Evolutionary conservation across 2,113 vertebrate genomes (phyloP).

Genomic region (Boleophthalmus pectinirostris): DNA sequence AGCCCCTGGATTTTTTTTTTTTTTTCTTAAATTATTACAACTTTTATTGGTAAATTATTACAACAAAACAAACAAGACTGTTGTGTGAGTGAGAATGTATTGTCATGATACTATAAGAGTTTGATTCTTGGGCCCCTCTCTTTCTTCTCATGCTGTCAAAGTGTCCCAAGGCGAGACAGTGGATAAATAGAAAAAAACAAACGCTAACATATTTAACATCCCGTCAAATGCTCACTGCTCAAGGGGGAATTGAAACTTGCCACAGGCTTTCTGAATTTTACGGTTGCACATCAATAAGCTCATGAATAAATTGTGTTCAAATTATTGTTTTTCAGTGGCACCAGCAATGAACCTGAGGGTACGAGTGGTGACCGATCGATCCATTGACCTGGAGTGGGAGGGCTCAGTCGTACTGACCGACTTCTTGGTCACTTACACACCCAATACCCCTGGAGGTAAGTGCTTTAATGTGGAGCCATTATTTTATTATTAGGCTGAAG

Average conservation of each 20-base stretch:
- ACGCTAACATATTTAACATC: background rate
- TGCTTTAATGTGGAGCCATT: background rate
- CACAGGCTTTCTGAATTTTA: background rate
- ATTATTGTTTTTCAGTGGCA: conserved; percentile 78
- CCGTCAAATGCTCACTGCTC: conserved; percentile 4
- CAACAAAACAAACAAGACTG: too few species aligned
- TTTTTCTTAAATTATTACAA: too few species aligned
- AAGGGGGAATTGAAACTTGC: conserved; percentile 1
- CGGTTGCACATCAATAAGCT: background rate
- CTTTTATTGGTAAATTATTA: too few species aligned
- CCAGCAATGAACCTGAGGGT: conserved; percentile 87
- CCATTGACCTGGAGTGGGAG: conserved; percentile 91
- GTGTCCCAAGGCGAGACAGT: background rate
- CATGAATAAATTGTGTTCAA: background rate
- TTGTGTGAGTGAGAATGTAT: background rate
- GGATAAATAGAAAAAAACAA: background rate
- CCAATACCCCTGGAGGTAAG: conserved; percentile 77
- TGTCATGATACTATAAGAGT: background rate
- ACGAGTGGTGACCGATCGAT: conserved; percentile 83
- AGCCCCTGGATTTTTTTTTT: too few species aligned
- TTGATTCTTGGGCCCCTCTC: background rate
- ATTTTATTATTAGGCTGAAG: background rate
- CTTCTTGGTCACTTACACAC: conserved; percentile 89
- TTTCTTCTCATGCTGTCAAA: background rate
- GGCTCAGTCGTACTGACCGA: conserved; percentile 85